phyloP scores from a whole-genome alignment of 2,113 vertebrate genomes.

The Dissostichus mawsoni region DNA sequence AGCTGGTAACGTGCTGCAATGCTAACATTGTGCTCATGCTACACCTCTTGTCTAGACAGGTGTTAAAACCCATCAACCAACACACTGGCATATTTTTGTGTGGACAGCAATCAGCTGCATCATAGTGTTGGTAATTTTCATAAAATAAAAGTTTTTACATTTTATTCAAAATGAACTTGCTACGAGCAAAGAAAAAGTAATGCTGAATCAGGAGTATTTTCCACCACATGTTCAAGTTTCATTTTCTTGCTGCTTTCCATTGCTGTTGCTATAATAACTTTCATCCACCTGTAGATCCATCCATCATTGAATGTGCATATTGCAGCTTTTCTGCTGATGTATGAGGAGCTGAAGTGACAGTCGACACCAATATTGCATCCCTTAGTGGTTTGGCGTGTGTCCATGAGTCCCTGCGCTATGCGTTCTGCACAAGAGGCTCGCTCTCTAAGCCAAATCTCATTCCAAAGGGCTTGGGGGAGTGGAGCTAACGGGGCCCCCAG shows the following conservation, averaged over 20 bases:
- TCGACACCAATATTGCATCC: conserved; percentile 70
- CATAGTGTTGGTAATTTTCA: not conserved
- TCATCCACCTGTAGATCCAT: conserved; percentile 26
- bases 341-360: conserved; percentile 58
- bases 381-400: conserved; percentile 73
- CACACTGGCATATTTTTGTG: not conserved
- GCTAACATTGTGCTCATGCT: not conserved
- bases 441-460: conserved; percentile 57
- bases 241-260: not conserved
- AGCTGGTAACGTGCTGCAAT: not conserved
- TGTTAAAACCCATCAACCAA: not conserved
- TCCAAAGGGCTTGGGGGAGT: conserved; percentile 54
- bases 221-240: not conserved
- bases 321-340: conserved; percentile 1
- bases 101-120: not conserved
- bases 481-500: conserved; percentile 71
- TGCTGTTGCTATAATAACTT: not conserved
- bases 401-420: conserved; percentile 62
- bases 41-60: not conserved
- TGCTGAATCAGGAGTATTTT: not conserved
- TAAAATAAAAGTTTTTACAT: not conserved
- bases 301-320: conserved; percentile 18
- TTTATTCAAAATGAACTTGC: not conserved
- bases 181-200: not conserved
- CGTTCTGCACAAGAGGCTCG: conserved; percentile 60